Conservation (phyloP, 92 coral and sea anemone genomes). For the Paramuricea clavata region DNA sequence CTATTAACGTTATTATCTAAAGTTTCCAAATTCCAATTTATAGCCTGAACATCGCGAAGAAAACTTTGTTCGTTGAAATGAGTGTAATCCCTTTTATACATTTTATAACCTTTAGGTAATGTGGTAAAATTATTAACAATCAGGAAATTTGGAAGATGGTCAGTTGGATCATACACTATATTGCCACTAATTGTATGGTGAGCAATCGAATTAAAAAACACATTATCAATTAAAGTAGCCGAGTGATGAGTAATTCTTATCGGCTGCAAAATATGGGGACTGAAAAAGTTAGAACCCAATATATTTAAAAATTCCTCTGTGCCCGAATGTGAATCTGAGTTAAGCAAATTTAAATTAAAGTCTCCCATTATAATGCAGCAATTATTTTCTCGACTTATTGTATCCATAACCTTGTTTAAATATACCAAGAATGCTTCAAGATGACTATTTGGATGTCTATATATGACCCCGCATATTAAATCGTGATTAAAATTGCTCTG, state of each 20-base stretch:
- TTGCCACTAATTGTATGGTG: conserved; percentile 38
- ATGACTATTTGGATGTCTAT: conserved; percentile 54
- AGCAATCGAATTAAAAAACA: conserved; percentile 17
- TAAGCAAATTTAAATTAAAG: conserved; percentile 39
- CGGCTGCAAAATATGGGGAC: conserved; percentile 66
- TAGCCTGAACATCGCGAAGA: not conserved
- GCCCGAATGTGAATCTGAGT: conserved; percentile 49
- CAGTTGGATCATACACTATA: conserved; percentile 20
- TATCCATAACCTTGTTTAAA: conserved; percentile 45
- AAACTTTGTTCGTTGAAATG: conserved; percentile 17
- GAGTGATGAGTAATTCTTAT: conserved; percentile 70
- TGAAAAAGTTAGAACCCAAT: conserved; percentile 47
- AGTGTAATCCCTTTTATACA: too few relatives aligned
- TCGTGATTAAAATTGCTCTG: conserved; percentile 35
- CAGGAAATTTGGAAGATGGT: conserved; percentile 48
- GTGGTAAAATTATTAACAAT: conserved; percentile 36
- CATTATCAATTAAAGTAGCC: conserved; percentile 44
- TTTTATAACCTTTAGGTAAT: conserved; percentile 22
- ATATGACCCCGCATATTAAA: conserved; percentile 50
- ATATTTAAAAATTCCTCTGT: conserved; percentile 68
- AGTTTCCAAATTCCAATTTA: not conserved
- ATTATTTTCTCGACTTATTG: conserved; percentile 45
- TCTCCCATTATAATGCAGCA: conserved; percentile 65
- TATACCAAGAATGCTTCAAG: conserved; percentile 36
- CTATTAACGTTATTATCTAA: not conserved